Conservation (phyloP, 2,888 invertebrate species). For the Dioctria linearis region DNA sequence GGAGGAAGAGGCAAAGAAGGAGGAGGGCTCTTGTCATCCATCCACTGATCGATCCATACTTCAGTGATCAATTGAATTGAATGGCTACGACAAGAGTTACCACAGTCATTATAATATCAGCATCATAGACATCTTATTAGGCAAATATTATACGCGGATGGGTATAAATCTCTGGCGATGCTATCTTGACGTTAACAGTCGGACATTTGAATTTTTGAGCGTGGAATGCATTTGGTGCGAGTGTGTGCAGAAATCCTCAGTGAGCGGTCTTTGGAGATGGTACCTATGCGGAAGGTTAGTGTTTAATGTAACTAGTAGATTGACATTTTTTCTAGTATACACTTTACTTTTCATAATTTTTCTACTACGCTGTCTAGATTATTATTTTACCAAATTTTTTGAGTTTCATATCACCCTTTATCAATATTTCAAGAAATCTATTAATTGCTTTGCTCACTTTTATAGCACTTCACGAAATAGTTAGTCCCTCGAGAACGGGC, state of each 20-base stretch:
- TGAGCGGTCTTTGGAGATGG: neutral
- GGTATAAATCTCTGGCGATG: slow-evolving; percentile 45
- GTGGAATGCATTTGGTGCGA: neutral
- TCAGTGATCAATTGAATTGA: slow-evolving; percentile 49
- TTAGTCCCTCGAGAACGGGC: no score
- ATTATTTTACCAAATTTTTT: no score
- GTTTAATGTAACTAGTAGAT: no score
- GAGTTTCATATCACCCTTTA: no score
- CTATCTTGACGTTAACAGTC: slow-evolving; percentile 43
- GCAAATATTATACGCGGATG: slow-evolving; percentile 40
- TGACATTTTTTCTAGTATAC: no score
- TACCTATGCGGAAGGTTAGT: no score
- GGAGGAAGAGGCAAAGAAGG: neutral
- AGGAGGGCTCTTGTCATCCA: slow-evolving; percentile 26
- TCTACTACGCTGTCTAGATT: no score
- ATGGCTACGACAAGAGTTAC: slow-evolving; percentile 1
- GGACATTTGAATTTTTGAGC: slow-evolving; percentile 43
- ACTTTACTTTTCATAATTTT: no score
- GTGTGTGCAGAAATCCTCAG: neutral
- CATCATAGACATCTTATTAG: slow-evolving; percentile 26
- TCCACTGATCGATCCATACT: slow-evolving; percentile 27
- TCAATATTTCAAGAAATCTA: no score
- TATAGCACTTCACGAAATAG: no score
- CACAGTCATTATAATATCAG: neutral
- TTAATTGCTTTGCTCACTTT: no score